Evolutionary conservation across 2,113 vertebrate genomes (phyloP).

Genomic region (Balaenoptera acutorostrata): DNA sequence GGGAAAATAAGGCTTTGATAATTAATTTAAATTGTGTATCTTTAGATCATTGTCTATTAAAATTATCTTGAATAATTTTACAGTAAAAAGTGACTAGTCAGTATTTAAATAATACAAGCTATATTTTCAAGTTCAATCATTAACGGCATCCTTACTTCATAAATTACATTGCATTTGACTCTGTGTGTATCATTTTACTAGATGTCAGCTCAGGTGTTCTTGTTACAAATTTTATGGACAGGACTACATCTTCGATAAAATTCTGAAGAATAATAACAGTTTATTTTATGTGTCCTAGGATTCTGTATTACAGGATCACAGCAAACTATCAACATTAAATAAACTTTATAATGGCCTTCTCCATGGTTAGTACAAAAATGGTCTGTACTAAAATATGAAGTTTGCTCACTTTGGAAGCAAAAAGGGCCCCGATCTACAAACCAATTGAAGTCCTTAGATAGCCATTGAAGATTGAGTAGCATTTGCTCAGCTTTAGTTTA

Average conservation of each 20-base stretch:
- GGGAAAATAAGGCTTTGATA: neutral
- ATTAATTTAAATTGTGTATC: neutral
- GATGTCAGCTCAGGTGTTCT: neutral
- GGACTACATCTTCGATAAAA: neutral
- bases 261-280: neutral
- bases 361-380: neutral
- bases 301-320: neutral
- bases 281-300: neutral
- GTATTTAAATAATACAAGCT: neutral
- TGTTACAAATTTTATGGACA: neutral
- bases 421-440: neutral
- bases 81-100: neutral
- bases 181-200: neutral
- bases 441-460: neutral
- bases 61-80: constrained; percentile 1
- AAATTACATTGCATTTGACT: neutral
- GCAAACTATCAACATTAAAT: neutral
- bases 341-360: neutral
- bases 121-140: neutral
- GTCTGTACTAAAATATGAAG: neutral
- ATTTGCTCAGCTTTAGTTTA: constrained; percentile 48
- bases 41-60: neutral
- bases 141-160: neutral
- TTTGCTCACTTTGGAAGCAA: neutral
- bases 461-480: neutral